phyloP scores from a whole-genome alignment of 2,888 invertebrate genomes.

The Dioctria rufipes region DNA sequence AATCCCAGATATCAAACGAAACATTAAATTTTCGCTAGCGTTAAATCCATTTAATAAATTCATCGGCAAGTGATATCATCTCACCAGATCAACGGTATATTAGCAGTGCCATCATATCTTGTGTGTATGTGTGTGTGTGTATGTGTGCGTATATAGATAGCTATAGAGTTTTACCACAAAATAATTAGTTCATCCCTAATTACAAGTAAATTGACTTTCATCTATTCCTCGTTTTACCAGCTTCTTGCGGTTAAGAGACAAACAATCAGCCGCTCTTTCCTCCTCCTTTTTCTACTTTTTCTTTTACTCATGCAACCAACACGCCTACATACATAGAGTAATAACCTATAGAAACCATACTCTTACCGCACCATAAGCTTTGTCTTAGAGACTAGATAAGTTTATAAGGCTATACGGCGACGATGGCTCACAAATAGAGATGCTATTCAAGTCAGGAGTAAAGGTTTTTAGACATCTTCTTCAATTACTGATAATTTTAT shows the following conservation, averaged over 20 bases:
- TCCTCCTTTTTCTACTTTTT: too few relatives aligned
- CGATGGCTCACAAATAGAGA: slow-evolving; percentile 1
- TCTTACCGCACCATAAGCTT: neutral
- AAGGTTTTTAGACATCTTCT: slow-evolving; percentile 44
- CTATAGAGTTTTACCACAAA: slow-evolving; percentile 24
- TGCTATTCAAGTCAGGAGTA: slow-evolving; percentile 15
- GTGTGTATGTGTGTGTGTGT: too few relatives aligned
- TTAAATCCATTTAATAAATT: too few relatives aligned
- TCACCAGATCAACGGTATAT: too few relatives aligned
- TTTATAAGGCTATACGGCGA: neutral
- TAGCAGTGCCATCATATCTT: too few relatives aligned
- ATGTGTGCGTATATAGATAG: too few relatives aligned
- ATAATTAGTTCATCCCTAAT: slow-evolving; percentile 48
- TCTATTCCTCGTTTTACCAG: slow-evolving; percentile 23
- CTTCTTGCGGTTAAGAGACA: slow-evolving; percentile 23
- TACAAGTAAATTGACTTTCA: slow-evolving; percentile 49
- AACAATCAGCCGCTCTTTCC: slow-evolving; percentile 24
- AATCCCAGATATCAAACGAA: too few relatives aligned
- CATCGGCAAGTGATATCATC: too few relatives aligned
- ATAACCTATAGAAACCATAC: slow-evolving; percentile 12
- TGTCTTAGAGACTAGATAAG: slow-evolving; percentile 19
- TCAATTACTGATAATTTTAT: slow-evolving; percentile 49
- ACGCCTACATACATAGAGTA: slow-evolving; percentile 32
- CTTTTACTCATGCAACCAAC: too few relatives aligned
- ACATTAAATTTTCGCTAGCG: too few relatives aligned